Conservation (phyloP, 2,888 invertebrate species). For the Eumacrocentrus americanus region DNA sequence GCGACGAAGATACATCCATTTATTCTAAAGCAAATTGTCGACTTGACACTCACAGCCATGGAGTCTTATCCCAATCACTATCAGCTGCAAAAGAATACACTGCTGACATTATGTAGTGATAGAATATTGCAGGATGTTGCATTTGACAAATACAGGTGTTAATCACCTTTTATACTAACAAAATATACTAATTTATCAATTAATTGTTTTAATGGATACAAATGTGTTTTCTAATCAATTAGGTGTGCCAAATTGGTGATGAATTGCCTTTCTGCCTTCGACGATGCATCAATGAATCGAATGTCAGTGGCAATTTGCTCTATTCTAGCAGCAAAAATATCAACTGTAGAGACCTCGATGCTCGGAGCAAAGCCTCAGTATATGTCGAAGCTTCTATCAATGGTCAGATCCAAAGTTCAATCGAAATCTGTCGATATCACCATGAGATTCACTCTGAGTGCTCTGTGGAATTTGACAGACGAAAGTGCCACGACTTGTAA, state of each 20-base stretch:
- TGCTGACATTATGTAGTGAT: conserved; percentile 77
- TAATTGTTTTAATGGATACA: neutral
- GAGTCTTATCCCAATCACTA: conserved; percentile 70
- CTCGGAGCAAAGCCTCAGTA: conserved; percentile 71
- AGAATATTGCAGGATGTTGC: conserved; percentile 75
- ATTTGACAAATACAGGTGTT: conserved; percentile 66
- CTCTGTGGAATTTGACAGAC: conserved; percentile 80
- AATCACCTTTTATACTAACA: neutral
- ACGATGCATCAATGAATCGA: conserved; percentile 73
- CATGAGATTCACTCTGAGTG: conserved; percentile 77
- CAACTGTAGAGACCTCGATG: conserved; percentile 72
- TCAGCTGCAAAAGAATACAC: conserved; percentile 75
- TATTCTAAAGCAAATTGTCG: conserved; percentile 68
- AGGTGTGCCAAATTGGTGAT: conserved; percentile 74
- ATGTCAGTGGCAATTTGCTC: conserved; percentile 84
- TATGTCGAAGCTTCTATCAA: conserved; percentile 71
- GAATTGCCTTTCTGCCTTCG: conserved; percentile 73
- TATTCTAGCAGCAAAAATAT: conserved; percentile 70
- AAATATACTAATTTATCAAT: neutral
- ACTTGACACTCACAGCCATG: conserved; percentile 72
- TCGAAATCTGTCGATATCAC: conserved; percentile 69
- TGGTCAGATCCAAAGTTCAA: conserved; percentile 68
- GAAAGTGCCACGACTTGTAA: conserved; percentile 75
- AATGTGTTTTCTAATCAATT: conserved; percentile 36
- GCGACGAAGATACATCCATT: conserved; percentile 70